A percentile compares a stretch with the other conserved stretches of the same genome.
These are phyloP conservation scores for Andrena chrysosceles DNA, from an alignment of 2,888 invertebrate species.

Conservation along the genomic window DNA sequence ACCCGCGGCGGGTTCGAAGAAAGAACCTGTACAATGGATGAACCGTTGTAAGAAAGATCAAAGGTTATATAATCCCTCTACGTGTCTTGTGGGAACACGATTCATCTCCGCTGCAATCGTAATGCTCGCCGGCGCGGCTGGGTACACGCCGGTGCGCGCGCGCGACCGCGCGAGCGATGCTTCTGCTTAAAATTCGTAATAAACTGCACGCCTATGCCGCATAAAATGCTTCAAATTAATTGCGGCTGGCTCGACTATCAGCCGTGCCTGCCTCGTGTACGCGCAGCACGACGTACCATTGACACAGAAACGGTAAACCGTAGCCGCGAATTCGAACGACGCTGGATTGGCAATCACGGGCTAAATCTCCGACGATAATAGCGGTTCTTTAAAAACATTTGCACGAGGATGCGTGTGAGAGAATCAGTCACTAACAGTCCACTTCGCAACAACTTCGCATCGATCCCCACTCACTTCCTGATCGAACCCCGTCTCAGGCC, in stretches of 20 bases:
- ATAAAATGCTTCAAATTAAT: slow-evolving; percentile 67
- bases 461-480: too few species aligned
- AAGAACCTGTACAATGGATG: slow-evolving; percentile 75
- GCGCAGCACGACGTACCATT: slow-evolving; percentile 10
- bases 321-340: slow-evolving; percentile 6
- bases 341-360: neutral
- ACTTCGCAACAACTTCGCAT: too few species aligned
- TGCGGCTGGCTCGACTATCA: slow-evolving; percentile 53
- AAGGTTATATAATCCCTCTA: slow-evolving; percentile 76
- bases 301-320: slow-evolving; percentile 48
- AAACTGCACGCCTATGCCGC: slow-evolving; percentile 65
- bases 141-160: slow-evolving; percentile 36
- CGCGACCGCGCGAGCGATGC: slow-evolving; percentile 53
- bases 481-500: too few species aligned
- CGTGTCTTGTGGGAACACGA: slow-evolving; percentile 76
- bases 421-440: too few species aligned
- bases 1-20: slow-evolving; percentile 69
- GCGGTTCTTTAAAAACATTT: neutral
- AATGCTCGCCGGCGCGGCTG: slow-evolving; percentile 62
- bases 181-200: slow-evolving; percentile 72
- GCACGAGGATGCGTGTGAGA: too few species aligned
- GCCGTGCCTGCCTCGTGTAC: neutral
- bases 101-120: slow-evolving; percentile 74
- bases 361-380: neutral
- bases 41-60: slow-evolving; percentile 75